These are phyloP conservation scores for Drosophila auraria DNA, from an alignment of 1,140 invertebrate genomes.

Conservation along the genomic window DNA sequence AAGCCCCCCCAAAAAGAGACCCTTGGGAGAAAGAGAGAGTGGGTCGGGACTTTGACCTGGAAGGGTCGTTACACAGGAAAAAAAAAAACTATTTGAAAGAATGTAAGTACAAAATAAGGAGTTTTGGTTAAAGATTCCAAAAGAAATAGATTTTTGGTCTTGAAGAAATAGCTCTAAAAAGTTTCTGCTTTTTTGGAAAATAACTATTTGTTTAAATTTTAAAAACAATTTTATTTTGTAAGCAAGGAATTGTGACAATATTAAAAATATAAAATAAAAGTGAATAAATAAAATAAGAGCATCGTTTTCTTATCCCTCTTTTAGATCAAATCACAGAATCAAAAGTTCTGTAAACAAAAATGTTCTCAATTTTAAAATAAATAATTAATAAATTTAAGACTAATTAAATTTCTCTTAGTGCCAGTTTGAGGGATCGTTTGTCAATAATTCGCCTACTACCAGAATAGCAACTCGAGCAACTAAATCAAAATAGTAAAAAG, in stretches of 20 bases:
- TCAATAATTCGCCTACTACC: conserved; percentile 75
- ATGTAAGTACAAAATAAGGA: neutral
- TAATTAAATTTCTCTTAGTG: neutral
- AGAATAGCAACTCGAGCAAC: conserved; percentile 18
- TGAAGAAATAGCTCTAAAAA: neutral
- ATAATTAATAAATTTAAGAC: neutral
- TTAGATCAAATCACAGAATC: no score
- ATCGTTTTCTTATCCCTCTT: no score
- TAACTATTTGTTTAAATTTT: no score
- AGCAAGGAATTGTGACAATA: no score
- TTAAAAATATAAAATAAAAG: no score
- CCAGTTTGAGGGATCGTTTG: conserved; percentile 47
- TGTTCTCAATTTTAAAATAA: neutral
- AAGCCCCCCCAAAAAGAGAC: conserved; percentile 42
- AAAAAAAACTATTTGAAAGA: neutral
- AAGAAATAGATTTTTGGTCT: neutral
- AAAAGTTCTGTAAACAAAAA: neutral
- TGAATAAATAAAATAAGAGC: no score
- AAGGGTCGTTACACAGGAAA: neutral
- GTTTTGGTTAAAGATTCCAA: neutral
- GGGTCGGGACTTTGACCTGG: neutral
- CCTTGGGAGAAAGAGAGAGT: conserved; percentile 40
- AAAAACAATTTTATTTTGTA: no score
- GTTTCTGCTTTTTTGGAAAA: no score
- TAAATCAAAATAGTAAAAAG: conserved; percentile 48